Conservation (phyloP, 2,113 vertebrate genomes). For the Bagarius yarrelli region DNA sequence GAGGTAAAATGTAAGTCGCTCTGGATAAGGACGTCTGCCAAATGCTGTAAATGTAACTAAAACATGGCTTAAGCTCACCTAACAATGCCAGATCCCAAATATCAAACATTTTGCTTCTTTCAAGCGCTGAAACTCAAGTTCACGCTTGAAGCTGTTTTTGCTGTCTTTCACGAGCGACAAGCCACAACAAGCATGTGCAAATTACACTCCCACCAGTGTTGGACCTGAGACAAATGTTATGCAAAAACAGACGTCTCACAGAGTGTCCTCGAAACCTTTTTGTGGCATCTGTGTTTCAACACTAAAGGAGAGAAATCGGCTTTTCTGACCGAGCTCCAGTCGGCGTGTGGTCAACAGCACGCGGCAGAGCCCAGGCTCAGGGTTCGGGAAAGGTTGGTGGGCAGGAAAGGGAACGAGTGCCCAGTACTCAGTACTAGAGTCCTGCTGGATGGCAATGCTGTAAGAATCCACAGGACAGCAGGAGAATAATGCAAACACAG, state of each 20-base stretch:
- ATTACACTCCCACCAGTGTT: not conserved
- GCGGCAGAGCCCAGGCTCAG: constrained; percentile 41
- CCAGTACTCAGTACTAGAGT: constrained; percentile 42
- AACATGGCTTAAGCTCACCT: not conserved
- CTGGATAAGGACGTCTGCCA: no score
- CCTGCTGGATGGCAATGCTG: constrained; percentile 50
- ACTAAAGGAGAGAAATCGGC: constrained; percentile 14
- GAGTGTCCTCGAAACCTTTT: not conserved
- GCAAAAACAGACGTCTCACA: not conserved
- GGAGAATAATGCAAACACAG: constrained; percentile 63
- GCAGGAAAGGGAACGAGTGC: constrained; percentile 44
- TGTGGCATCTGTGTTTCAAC: not conserved
- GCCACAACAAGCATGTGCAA: constrained; percentile 2
- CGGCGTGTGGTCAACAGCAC: constrained; percentile 53
- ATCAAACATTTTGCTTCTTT: not conserved
- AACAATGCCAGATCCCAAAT: not conserved
- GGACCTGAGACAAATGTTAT: not conserved
- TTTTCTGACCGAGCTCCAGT: constrained; percentile 46
- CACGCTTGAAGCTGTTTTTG: not conserved
- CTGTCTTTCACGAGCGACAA: not conserved
- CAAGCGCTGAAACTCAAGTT: not conserved
- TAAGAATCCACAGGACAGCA: constrained; percentile 26
- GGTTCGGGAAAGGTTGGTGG: constrained; percentile 30
- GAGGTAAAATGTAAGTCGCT: no score
- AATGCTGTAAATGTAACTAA: not conserved